Percentiles rank a stretch among this genome's conserved stretches.
Conservation (phyloP, 2,113 vertebrate species). For the Ictidomys tridecemlineatus region DNA sequence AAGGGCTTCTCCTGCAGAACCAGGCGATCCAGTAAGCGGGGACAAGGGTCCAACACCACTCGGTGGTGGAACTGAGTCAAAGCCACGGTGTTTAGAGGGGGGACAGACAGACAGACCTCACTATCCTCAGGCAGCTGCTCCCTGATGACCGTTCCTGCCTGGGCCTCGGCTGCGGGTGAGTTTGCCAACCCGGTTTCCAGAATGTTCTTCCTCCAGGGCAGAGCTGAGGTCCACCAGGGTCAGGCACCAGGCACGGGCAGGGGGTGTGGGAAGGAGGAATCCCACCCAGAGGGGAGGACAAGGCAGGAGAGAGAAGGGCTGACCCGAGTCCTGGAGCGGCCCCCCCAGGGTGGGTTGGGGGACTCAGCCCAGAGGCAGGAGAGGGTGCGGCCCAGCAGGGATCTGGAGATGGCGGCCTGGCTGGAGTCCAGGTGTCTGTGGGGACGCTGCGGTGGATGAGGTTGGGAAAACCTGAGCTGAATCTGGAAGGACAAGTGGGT, state of each 20-base stretch:
- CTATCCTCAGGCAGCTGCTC: background rate
- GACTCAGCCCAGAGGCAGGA: background rate
- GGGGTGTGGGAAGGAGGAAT: background rate
- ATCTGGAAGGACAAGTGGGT: conserved; percentile 40
- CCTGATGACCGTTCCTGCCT: accelerated
- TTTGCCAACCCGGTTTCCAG: background rate
- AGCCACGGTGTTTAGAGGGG: background rate
- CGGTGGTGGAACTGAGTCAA: background rate
- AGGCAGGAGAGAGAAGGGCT: background rate
- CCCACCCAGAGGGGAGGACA: background rate
- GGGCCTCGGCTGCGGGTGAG: background rate
- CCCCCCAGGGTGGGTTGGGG: too few relatives aligned
- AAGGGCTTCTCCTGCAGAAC: background rate
- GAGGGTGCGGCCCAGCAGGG: background rate
- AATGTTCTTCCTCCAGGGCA: background rate
- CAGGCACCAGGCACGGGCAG: background rate
- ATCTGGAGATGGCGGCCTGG: background rate
- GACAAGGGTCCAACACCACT: background rate
- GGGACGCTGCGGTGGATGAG: background rate
- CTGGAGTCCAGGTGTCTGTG: background rate
- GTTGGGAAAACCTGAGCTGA: background rate
- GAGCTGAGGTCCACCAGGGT: background rate
- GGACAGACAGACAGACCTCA: background rate
- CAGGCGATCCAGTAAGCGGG: background rate
- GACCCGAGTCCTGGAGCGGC: background rate